phyloP scores from a whole-genome alignment of 2,797 vertebrate genomes.

The Chloroceryle amazona region DNA sequence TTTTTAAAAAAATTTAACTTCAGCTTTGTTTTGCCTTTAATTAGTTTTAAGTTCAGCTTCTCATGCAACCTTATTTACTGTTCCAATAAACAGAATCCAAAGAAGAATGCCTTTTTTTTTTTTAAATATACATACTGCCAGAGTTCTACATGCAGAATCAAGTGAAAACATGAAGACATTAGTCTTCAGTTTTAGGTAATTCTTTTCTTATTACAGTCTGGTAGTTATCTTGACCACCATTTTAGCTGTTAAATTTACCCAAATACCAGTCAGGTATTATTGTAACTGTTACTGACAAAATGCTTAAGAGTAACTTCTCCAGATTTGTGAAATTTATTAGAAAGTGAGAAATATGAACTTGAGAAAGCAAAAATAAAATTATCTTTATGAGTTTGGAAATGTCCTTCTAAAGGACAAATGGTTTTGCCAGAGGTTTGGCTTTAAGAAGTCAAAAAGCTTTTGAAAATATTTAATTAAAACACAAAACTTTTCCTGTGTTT shows the following conservation, averaged over 20 bases:
- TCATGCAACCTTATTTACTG: not conserved
- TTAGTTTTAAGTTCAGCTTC: not conserved
- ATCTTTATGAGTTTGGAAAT: not conserved
- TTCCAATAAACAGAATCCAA: not conserved
- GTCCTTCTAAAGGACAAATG: not conserved
- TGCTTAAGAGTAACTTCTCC: not conserved
- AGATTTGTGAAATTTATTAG: not conserved
- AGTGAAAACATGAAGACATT: not conserved
- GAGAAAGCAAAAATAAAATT: not conserved
- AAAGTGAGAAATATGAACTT: not conserved
- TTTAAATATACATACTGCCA: not conserved
- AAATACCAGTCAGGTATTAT: not conserved
- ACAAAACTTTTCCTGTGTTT: constrained; percentile 24
- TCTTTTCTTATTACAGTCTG: not conserved
- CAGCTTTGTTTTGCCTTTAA: not conserved
- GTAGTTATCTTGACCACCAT: not conserved
- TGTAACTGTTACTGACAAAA: not conserved
- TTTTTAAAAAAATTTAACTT: not conserved
- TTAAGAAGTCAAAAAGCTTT: constrained; percentile 8
- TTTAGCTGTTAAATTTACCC: not conserved
- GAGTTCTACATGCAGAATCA: not conserved
- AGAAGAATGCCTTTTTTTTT: not conserved
- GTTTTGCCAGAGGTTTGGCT: not conserved
- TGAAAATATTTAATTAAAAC: constrained; percentile 33
- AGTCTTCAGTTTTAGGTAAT: not conserved